Conservation (phyloP, 2,888 invertebrate genomes). For the Lamellibrachia satsuma region DNA sequence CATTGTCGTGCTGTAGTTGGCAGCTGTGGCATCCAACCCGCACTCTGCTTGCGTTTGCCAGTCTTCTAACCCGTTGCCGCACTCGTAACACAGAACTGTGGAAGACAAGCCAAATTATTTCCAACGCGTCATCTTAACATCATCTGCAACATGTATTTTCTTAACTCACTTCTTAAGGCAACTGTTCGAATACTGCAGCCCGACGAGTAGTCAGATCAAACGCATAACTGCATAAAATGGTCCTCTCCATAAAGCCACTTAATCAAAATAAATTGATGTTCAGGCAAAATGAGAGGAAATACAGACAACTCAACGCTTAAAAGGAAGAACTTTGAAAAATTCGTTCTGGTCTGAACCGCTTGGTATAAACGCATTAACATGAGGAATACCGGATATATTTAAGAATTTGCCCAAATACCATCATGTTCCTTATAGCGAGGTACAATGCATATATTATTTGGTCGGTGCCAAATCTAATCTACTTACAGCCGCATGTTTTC, state of each 20-base stretch:
- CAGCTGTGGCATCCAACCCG: background rate
- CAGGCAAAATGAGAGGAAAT: background rate
- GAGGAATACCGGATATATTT: too few relatives aligned
- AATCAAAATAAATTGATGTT: too few relatives aligned
- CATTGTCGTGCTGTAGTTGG: slow-evolving; percentile 19
- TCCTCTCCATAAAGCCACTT: background rate
- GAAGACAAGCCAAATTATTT: background rate
- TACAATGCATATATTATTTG: background rate
- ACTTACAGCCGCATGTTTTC: slow-evolving; percentile 23
- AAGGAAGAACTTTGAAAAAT: too few relatives aligned
- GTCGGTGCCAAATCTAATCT: background rate
- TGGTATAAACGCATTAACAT: too few relatives aligned
- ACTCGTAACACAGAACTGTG: slow-evolving; percentile 22
- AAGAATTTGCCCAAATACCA: too few relatives aligned
- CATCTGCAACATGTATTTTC: background rate
- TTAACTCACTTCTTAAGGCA: background rate
- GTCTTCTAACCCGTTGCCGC: background rate
- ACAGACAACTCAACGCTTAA: background rate
- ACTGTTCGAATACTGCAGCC: background rate
- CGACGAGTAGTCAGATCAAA: background rate
- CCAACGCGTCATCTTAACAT: background rate
- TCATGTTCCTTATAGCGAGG: too few relatives aligned
- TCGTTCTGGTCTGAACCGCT: too few relatives aligned
- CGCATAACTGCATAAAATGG: background rate
- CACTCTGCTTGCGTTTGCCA: background rate